Evolutionary conservation across 1,140 invertebrate genomes (phyloP).

Genomic region (Diuraphis noxia): DNA sequence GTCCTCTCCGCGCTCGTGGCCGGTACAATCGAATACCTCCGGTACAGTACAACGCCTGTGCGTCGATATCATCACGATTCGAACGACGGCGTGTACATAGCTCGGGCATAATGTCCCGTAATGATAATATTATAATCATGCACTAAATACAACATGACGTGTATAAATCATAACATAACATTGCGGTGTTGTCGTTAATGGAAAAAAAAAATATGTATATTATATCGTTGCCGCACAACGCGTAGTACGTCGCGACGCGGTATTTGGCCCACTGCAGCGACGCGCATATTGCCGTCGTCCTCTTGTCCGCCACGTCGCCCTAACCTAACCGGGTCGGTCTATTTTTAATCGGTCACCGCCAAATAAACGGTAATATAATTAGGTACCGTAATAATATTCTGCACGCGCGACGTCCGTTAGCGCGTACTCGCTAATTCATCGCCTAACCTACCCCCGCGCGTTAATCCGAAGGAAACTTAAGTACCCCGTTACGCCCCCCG

Average conservation of each 20-base stretch:
- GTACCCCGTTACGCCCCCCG: too few species aligned
- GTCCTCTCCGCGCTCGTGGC: too few species aligned
- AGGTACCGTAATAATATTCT: neutral
- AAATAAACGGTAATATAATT: neutral
- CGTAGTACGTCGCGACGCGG: neutral
- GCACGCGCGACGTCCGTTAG: neutral
- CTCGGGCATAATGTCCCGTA: too few species aligned
- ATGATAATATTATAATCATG: too few species aligned
- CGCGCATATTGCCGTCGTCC: neutral
- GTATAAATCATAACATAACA: too few species aligned
- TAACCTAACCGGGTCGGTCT: constrained; percentile 34
- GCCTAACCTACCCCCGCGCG: too few species aligned
- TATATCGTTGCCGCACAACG: neutral
- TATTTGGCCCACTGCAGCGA: neutral
- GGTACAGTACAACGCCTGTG: too few species aligned
- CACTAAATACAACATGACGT: too few species aligned
- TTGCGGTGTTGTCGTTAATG: neutral
- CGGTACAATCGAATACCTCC: neutral
- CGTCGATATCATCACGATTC: neutral
- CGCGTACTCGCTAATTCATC: too few species aligned
- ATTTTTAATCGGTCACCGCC: constrained; percentile 27
- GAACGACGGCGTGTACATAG: neutral
- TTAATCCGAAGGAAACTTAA: too few species aligned
- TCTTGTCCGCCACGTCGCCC: neutral
- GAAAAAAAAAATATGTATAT: too few species aligned